Evolutionary conservation across 64 coral and sea anemone genomes (phyloP), one percentile per base, ranked within the genome.

Genomic region (Astreopora myriophthalma): DNA sequence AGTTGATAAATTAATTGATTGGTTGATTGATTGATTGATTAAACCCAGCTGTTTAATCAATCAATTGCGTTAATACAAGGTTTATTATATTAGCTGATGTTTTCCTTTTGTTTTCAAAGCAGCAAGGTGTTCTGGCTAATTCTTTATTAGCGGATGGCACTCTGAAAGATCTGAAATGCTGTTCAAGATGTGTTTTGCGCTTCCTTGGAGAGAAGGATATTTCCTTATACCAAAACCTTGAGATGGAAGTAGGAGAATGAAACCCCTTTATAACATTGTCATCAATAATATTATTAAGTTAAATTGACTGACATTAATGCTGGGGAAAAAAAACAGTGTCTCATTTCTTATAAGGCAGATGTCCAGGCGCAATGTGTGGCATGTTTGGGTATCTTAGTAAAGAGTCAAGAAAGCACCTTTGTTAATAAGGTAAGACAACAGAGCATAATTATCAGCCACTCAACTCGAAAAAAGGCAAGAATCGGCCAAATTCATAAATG

Each of bases 331-430:
- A 69, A 69, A 69, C n/a, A 24, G n/a, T 3, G 5, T 75, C 34
- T 75, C 1, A 38, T 75, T 30, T 75, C 27, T n/a, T 51, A 26
- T 30, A 37, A 83, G 79, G 34, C 8, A 83, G 79, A 65, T 38
- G 20, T 64, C 11, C 14, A 65, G 34, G 22, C 0, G 0, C 34
- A 19, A 11, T 89, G 87, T 61, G 30, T 61, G 75, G 69, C 79
- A n/a, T 92, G 90, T 76, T 80, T 92, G 14, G 90, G 80, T 29
- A 86, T 92, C 2, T 55, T 91, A 44, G 26, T 42, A 91, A 80
- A 91, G 52, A 27, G 14, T 6, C 69, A 69, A 62, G 52, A 92
- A 35, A 40, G 4, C 42, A 2, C 34, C 75, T 29, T 48, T 38
- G 19, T 92, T 25, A 36, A 86, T 24, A 58, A 92, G 80, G 90